Percentiles rank a stretch among this genome's conserved stretches.
Evolutionary conservation across 2,113 vertebrate species (phyloP).

Genomic region (Manacus vitellinus): DNA sequence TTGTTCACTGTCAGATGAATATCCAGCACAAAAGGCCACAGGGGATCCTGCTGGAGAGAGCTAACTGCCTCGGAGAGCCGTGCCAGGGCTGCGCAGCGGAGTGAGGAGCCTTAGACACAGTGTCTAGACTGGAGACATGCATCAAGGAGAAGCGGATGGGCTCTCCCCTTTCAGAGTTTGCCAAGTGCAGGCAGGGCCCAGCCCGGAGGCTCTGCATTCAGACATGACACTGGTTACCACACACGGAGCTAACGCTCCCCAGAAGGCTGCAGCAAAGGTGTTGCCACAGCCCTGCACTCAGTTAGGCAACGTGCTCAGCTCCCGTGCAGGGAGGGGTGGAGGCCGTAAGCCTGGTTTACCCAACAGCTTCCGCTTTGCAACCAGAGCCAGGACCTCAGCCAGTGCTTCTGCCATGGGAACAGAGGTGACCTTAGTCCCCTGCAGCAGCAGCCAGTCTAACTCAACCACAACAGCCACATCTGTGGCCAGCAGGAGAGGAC

Average conservation of each 20-base stretch:
- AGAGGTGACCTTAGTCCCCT: neutral
- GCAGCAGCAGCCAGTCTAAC: neutral
- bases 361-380: neutral
- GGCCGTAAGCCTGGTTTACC: neutral
- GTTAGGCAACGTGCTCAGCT: conserved; percentile 14
- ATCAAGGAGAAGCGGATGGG: conserved; percentile 18
- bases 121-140: conserved; percentile 23
- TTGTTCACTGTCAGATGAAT: neutral
- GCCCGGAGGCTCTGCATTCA: conserved; percentile 48
- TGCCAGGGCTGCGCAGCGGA: neutral
- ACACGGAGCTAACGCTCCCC: conserved; percentile 1
- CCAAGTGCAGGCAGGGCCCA: conserved; percentile 45
- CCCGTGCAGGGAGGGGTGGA: neutral
- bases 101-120: conserved; percentile 8
- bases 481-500: rapidly evolving
- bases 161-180: conserved; percentile 43
- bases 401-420: neutral
- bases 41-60: neutral
- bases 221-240: neutral
- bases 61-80: neutral
- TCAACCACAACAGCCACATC: neutral
- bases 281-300: conserved; percentile 26
- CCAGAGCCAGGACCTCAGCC: neutral
- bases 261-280: conserved; percentile 23
- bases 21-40: conserved; percentile 38